Percentiles rank a stretch among this genome's conserved stretches.
Conservation (phyloP, 2,797 vertebrate genomes). For the Sebastes hubbsi region DNA sequence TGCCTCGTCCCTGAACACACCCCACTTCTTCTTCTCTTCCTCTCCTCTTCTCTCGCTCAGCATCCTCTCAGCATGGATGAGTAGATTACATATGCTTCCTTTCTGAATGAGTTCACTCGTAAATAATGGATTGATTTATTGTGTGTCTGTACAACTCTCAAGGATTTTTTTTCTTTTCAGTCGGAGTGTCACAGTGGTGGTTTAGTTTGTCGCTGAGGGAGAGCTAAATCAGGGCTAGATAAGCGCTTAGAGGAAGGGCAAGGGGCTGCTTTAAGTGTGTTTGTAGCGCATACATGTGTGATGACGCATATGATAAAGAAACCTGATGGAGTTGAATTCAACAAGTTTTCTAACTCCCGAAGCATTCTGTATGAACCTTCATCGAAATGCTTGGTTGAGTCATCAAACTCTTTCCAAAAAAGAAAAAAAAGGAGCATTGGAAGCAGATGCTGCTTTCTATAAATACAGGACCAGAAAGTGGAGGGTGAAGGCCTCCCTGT, state of each 20-base stretch:
- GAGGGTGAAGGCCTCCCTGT: conserved; percentile 58
- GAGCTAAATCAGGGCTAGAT: conserved; percentile 52
- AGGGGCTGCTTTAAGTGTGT: background rate
- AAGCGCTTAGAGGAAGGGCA: conserved; percentile 15
- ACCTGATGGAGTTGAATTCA: conserved; percentile 20
- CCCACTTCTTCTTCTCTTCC: conserved; percentile 66
- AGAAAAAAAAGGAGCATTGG: conserved; percentile 46
- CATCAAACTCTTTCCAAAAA: conserved; percentile 37
- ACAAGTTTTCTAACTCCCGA: conserved; percentile 29
- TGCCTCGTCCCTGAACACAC: conserved; percentile 75
- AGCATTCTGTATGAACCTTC: conserved; percentile 17
- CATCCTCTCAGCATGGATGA: conserved; percentile 80
- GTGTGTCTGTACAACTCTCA: conserved; percentile 70
- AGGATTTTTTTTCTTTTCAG: conserved; percentile 53
- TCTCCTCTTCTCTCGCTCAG: conserved; percentile 66
- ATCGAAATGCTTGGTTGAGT: conserved; percentile 48
- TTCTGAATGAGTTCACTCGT: conserved; percentile 81
- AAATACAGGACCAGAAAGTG: conserved; percentile 58
- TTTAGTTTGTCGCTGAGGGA: conserved; percentile 65
- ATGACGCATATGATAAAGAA: conserved; percentile 14
- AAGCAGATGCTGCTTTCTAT: conserved; percentile 69
- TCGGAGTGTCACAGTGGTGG: conserved; percentile 53
- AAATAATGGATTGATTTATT: conserved; percentile 81
- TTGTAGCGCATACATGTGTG: background rate
- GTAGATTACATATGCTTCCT: conserved; percentile 82